Conservation (phyloP, 1,140 invertebrate genomes). For the Bicyclus anynana region DNA sequence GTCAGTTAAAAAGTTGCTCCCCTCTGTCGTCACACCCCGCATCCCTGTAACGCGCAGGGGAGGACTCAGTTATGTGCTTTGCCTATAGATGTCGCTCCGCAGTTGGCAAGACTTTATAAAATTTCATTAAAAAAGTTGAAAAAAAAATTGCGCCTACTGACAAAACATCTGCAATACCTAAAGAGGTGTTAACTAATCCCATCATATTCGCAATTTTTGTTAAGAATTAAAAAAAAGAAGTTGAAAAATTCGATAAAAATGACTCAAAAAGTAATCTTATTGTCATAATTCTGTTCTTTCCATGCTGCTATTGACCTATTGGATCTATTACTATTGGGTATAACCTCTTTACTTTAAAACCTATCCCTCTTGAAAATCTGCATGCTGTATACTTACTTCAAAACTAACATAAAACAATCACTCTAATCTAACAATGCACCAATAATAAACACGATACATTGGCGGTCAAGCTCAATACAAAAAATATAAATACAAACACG, state of each 20-base stretch:
- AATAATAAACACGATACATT: constrained; percentile 63
- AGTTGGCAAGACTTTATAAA: no score
- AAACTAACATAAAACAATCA: constrained; percentile 23
- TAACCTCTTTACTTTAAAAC: constrained; percentile 44
- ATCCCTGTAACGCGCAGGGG: no score
- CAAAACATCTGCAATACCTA: no score
- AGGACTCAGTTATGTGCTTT: no score
- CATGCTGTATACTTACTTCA: constrained; percentile 49
- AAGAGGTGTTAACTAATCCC: no score
- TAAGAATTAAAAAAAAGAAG: no score
- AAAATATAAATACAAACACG: constrained; percentile 75
- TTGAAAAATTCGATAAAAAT: not conserved
- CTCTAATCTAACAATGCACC: constrained; percentile 51
- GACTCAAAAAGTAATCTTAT: constrained; percentile 54
- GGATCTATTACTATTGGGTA: constrained; percentile 71
- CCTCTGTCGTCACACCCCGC: no score
- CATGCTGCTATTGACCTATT: constrained; percentile 74
- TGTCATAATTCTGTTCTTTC: constrained; percentile 68
- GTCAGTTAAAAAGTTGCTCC: no score
- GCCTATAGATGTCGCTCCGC: no score
- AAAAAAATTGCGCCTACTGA: no score
- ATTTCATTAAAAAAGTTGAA: no score
- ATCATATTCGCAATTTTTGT: no score
- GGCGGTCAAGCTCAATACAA: constrained; percentile 71
- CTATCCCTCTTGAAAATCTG: constrained; percentile 37